These are phyloP conservation scores for Chironomus tepperi DNA, from an alignment of 1,140 invertebrate genomes.

Conservation along the genomic window DNA sequence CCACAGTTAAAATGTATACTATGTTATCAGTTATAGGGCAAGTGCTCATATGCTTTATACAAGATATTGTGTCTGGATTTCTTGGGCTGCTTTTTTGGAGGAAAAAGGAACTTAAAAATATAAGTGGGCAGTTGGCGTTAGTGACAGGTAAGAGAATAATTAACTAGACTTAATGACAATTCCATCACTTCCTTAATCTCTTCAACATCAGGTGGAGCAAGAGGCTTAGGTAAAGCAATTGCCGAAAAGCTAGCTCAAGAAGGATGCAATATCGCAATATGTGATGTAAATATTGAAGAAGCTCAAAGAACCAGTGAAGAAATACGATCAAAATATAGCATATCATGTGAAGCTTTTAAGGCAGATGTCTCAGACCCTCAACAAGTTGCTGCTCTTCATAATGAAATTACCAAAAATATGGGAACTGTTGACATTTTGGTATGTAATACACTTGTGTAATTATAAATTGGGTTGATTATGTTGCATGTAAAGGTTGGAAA, in stretches of 20 bases:
- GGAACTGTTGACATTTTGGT: constrained; percentile 36
- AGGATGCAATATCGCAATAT: constrained; percentile 37
- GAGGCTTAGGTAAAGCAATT: constrained; percentile 37
- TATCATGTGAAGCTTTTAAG: not conserved
- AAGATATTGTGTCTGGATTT: too few relatives aligned
- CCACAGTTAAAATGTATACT: too few relatives aligned
- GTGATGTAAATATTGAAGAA: constrained; percentile 37
- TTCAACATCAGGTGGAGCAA: constrained; percentile 33
- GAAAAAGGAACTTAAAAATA: not conserved
- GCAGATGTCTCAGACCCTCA: not conserved
- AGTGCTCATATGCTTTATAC: too few relatives aligned
- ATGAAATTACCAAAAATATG: constrained; percentile 37
- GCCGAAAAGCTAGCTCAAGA: constrained; percentile 34
- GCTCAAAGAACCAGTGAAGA: constrained; percentile 36
- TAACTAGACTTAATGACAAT: too few relatives aligned
- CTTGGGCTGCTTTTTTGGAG: too few relatives aligned
- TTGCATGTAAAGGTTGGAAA: too few relatives aligned
- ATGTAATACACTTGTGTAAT: too few relatives aligned
- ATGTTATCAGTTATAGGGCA: too few relatives aligned
- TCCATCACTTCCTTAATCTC: too few relatives aligned
- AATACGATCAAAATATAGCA: constrained; percentile 32
- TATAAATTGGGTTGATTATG: too few relatives aligned
- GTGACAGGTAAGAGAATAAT: too few relatives aligned
- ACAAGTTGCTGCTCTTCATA: not conserved
- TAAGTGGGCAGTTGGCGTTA: constrained; percentile 26